Percentiles rank a stretch among this genome's conserved stretches.
These are phyloP conservation scores for Rhogogaster chlorosoma DNA, from an alignment of 2,888 invertebrate genomes.

Conservation along the genomic window DNA sequence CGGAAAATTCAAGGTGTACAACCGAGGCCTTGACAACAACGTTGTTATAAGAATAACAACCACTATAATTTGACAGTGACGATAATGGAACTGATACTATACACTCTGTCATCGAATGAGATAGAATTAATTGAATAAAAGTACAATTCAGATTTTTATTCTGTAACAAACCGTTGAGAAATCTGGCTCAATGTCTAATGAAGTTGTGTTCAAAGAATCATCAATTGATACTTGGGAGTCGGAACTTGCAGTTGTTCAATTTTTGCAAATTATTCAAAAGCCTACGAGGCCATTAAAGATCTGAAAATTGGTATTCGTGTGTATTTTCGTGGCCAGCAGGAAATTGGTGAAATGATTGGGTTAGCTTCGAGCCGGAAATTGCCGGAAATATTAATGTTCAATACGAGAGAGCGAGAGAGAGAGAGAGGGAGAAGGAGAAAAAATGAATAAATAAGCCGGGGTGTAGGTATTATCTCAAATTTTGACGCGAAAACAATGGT, in stretches of 20 bases:
- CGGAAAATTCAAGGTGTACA: not conserved
- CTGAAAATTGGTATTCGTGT: not conserved
- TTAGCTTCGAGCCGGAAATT: not conserved
- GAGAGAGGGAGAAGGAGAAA: not conserved
- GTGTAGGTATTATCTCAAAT: not conserved
- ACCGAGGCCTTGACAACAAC: constrained; percentile 5
- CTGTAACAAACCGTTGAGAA: not conserved
- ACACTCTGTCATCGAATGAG: not conserved
- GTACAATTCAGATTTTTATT: not conserved
- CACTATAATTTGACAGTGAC: not conserved
- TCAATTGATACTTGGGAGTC: not conserved
- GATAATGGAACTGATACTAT: not conserved
- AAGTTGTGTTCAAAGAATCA: not conserved
- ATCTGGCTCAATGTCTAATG: not conserved
- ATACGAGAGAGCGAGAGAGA: not conserved
- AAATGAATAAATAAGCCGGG: not conserved
- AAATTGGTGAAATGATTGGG: not conserved
- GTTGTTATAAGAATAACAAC: constrained; percentile 17
- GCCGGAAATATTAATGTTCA: not conserved
- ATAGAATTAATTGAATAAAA: not conserved
- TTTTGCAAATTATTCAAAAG: not conserved
- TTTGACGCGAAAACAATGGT: constrained; percentile 21
- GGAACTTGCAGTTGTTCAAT: not conserved
- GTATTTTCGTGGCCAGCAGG: not conserved
- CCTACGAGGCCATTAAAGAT: not conserved